These are phyloP conservation scores for Rhopalosiphum padi DNA, from an alignment of 1,140 invertebrate genomes.

Conservation along the genomic window DNA sequence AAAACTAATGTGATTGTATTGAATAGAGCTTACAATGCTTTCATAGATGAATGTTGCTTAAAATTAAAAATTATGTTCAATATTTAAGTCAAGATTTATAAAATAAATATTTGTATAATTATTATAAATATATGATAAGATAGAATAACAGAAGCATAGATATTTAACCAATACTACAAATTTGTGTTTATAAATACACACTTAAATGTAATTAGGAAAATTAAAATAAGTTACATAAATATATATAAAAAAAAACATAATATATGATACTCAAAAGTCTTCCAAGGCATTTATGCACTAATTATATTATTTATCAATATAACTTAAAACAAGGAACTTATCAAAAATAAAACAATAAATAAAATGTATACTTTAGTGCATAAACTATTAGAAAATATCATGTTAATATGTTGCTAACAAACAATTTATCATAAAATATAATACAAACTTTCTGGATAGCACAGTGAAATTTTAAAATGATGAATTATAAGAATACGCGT, in stretches of 20 bases:
- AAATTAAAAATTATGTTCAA: too few relatives aligned
- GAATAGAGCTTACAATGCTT: too few relatives aligned
- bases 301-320: neutral
- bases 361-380: neutral
- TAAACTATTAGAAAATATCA: neutral
- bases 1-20: too few relatives aligned
- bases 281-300: neutral
- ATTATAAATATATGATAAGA: neutral
- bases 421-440: neutral
- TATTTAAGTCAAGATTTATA: too few relatives aligned
- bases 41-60: too few relatives aligned
- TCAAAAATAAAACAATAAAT: neutral
- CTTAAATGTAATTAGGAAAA: neutral
- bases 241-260: neutral
- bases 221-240: neutral
- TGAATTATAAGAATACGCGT: neutral
- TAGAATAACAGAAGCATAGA: neutral
- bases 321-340: neutral
- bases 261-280: neutral
- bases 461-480: neutral
- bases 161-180: neutral
- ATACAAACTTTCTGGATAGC: neutral
- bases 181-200: too few relatives aligned
- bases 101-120: neutral
- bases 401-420: neutral